Conservation (phyloP, 2,888 invertebrate species). For the Drosophila hamatofila region DNA sequence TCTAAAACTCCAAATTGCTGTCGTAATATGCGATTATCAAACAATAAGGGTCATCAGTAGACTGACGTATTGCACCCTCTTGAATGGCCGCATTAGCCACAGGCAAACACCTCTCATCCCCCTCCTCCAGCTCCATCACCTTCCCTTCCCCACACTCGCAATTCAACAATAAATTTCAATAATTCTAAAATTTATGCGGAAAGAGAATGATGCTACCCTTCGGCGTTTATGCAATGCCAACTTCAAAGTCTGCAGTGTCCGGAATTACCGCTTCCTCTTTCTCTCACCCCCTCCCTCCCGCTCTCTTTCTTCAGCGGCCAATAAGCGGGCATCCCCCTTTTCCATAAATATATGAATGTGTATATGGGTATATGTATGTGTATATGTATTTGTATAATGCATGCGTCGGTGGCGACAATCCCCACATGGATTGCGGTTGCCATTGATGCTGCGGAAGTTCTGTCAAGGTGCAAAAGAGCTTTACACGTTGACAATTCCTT, state of each 20-base stretch:
- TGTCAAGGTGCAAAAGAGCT: constrained; percentile 65
- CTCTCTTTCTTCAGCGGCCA: constrained; percentile 14
- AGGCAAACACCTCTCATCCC: constrained; percentile 5
- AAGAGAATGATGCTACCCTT: constrained; percentile 51
- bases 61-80: constrained; percentile 40
- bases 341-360: constrained; percentile 18
- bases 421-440: constrained; percentile 64
- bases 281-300: background rate
- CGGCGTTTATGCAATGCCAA: constrained; percentile 21
- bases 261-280: constrained; percentile 36
- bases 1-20: background rate
- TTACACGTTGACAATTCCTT: constrained; percentile 66
- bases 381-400: constrained; percentile 48
- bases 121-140: background rate
- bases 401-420: constrained; percentile 44
- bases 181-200: constrained; percentile 72
- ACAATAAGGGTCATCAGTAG: constrained; percentile 61
- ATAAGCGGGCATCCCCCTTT: constrained; percentile 42
- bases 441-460: constrained; percentile 42
- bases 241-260: constrained; percentile 62
- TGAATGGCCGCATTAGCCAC: constrained; percentile 31
- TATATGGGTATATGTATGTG: background rate
- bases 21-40: constrained; percentile 51
- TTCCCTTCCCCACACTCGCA: constrained; percentile 4
- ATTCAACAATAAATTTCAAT: constrained; percentile 73